Evolutionary conservation across 2,888 invertebrate species (phyloP).

Genomic region (Colostygia pectinataria): DNA sequence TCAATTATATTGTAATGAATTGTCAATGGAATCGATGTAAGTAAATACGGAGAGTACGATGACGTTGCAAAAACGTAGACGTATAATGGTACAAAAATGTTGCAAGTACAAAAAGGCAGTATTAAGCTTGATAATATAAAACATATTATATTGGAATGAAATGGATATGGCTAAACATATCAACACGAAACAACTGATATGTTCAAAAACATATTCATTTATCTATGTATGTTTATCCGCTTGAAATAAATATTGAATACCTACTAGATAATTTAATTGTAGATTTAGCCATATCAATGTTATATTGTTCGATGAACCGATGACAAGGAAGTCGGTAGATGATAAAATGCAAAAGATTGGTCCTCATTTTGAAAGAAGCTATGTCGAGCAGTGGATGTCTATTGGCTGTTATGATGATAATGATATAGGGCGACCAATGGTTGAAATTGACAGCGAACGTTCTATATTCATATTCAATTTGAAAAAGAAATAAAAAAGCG

Average conservation of each 20-base stretch:
- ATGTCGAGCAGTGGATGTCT: too few species aligned
- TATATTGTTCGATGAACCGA: background rate
- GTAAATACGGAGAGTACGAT: constrained; percentile 1
- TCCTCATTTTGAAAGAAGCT: too few species aligned
- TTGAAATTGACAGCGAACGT: too few species aligned
- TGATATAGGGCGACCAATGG: too few species aligned
- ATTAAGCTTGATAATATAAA: constrained; percentile 24
- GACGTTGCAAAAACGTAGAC: too few species aligned
- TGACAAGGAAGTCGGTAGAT: too few species aligned
- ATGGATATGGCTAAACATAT: constrained; percentile 20
- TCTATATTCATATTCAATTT: too few species aligned
- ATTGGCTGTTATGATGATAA: too few species aligned
- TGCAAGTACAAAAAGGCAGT: constrained; percentile 25
- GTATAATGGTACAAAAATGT: constrained; percentile 17
- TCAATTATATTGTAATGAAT: constrained; percentile 18
- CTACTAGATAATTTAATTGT: constrained; percentile 6
- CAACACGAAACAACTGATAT: constrained; percentile 12
- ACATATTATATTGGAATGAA: constrained; percentile 12
- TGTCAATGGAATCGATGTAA: constrained; percentile 11
- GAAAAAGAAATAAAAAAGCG: too few species aligned
- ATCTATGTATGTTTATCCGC: constrained; percentile 3
- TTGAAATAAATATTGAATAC: constrained; percentile 8
- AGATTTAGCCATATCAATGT: constrained; percentile 12
- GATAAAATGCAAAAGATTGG: too few species aligned
- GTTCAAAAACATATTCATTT: constrained; percentile 20